Conservation (phyloP, 2,888 invertebrate genomes). For the Antheraea assamensis region DNA sequence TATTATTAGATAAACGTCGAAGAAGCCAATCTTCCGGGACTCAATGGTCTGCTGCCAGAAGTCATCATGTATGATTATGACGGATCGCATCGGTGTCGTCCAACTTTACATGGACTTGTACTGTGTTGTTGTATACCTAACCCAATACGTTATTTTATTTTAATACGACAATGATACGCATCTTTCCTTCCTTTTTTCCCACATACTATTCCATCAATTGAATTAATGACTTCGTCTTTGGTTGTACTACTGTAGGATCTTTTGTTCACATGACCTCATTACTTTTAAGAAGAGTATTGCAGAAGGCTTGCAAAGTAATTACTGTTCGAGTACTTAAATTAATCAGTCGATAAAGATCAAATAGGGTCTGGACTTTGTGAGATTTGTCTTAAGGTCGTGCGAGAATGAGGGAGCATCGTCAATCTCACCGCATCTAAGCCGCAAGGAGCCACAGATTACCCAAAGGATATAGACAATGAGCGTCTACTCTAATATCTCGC, state of each 20-base stretch:
- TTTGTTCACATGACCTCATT: conserved; percentile 5
- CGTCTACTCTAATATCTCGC: conserved; percentile 10
- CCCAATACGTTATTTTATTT: not conserved
- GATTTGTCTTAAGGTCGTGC: conserved; percentile 6
- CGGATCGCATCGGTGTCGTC: not conserved
- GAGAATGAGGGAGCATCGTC: conserved; percentile 1
- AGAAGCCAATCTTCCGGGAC: conserved; percentile 8
- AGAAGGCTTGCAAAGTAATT: conserved; percentile 15
- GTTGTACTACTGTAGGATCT: not conserved
- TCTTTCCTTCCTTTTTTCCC: not conserved
- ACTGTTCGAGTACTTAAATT: conserved; percentile 16
- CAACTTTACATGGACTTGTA: not conserved
- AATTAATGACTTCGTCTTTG: not conserved
- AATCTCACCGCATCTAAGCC: conserved; percentile 1
- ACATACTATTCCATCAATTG: not conserved
- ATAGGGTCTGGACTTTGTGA: conserved; percentile 8
- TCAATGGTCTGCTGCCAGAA: conserved; percentile 11
- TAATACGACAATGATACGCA: not conserved
- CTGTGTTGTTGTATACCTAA: not conserved
- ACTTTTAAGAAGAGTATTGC: not conserved
- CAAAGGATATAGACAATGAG: conserved; percentile 15
- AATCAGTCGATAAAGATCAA: conserved; percentile 25
- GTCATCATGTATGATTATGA: conserved; percentile 9
- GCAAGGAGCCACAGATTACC: conserved; percentile 9
- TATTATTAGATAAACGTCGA: conserved; percentile 13